phyloP scores from a whole-genome alignment of 2,113 vertebrate genomes.

The Indicator indicator region DNA sequence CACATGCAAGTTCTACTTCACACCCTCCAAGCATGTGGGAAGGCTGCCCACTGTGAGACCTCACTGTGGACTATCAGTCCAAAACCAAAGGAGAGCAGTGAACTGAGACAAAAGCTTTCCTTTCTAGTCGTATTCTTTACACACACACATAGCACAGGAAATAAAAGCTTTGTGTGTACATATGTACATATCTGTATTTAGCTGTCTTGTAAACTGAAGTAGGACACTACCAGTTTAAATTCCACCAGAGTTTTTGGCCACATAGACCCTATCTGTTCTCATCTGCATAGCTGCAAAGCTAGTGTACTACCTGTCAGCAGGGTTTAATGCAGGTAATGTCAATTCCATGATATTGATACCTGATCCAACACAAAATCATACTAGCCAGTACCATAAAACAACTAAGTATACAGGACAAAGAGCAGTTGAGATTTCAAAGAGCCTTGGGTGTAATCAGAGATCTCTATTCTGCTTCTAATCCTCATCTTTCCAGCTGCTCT shows the following conservation, averaged over 20 bases:
- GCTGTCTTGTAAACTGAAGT: neutral
- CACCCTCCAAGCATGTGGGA: neutral
- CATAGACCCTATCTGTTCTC: neutral
- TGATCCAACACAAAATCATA: neutral
- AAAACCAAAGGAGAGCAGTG: neutral
- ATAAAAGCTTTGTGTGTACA: neutral
- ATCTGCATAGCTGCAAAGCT: conserved; percentile 27
- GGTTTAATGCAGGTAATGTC: neutral
- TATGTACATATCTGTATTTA: neutral
- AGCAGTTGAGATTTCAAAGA: neutral
- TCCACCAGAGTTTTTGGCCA: neutral
- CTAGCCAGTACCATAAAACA: neutral
- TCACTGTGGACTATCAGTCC: neutral
- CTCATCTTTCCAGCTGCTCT: neutral
- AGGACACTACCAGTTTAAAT: conserved; percentile 1
- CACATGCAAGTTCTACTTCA: neutral
- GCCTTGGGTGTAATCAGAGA: neutral
- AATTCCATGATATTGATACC: neutral
- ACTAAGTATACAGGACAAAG: neutral
- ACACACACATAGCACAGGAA: neutral
- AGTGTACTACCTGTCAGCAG: conserved; percentile 13
- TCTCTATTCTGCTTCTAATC: neutral
- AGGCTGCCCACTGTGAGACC: neutral
- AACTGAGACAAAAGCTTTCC: neutral
- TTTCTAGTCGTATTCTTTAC: neutral